These are phyloP conservation scores for Otocyon megalotis DNA, from an alignment of 2,113 vertebrate species.

Conservation along the genomic window DNA sequence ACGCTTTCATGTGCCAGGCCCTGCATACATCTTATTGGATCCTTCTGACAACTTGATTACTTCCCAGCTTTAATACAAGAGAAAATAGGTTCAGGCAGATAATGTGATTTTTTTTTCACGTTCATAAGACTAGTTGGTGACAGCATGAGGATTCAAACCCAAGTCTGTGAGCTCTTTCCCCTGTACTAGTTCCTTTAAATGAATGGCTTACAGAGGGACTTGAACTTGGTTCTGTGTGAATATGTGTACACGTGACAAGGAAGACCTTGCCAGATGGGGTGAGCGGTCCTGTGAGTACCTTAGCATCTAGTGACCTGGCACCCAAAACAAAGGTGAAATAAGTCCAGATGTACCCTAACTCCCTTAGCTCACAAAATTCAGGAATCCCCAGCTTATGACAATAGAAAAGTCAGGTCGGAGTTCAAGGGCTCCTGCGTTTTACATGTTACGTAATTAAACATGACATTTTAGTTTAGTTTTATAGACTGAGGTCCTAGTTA, in stretches of 20 bases:
- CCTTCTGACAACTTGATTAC: neutral
- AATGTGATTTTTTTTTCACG: neutral
- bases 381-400: neutral
- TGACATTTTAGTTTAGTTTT: slow-evolving; percentile 32
- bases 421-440: neutral
- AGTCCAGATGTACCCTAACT: neutral
- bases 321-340: neutral
- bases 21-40: neutral
- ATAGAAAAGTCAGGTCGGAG: neutral
- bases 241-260: neutral
- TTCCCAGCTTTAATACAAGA: neutral
- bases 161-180: neutral
- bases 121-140: neutral
- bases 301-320: neutral
- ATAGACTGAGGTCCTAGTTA: neutral
- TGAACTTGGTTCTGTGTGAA: neutral
- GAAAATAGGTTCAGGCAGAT: neutral
- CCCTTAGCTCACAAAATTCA: neutral
- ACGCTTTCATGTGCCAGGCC: neutral
- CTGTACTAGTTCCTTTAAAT: neutral
- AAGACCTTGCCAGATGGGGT: neutral
- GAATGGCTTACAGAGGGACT: neutral
- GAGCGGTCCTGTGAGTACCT: neutral
- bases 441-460: neutral
- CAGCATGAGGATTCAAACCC: neutral